Conservation (phyloP, 2,888 invertebrate species). For the Biston stratarius region DNA sequence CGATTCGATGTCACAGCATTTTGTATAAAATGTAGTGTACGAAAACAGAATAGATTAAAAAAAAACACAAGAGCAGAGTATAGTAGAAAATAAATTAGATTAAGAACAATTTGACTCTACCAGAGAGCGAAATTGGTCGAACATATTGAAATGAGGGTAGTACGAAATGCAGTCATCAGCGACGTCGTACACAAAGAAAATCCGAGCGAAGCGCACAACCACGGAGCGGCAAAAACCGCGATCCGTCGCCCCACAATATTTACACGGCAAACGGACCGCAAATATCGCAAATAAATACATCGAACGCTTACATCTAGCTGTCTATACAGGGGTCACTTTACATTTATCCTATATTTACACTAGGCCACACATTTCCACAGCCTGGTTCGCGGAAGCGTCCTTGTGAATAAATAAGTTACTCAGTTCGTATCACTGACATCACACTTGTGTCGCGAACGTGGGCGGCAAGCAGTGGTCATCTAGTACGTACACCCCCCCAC, state of each 20-base stretch:
- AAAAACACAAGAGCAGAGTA: neutral
- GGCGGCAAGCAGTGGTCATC: slow-evolving; percentile 92
- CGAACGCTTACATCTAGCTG: slow-evolving; percentile 82
- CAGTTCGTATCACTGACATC: slow-evolving; percentile 77
- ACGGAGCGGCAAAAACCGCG: slow-evolving; percentile 49
- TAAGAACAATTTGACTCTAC: slow-evolving; percentile 16
- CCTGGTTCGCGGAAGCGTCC: slow-evolving; percentile 83
- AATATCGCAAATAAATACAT: slow-evolving; percentile 85
- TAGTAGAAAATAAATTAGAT: neutral
- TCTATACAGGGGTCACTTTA: slow-evolving; percentile 85
- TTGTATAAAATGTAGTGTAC: neutral
- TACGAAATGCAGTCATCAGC: slow-evolving; percentile 25
- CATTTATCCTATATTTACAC: slow-evolving; percentile 84
- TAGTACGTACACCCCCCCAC: slow-evolving; percentile 90
- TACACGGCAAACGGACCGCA: slow-evolving; percentile 80
- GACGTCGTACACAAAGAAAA: slow-evolving; percentile 5
- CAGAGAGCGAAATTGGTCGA: slow-evolving; percentile 13
- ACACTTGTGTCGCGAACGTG: slow-evolving; percentile 92
- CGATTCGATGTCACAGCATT: neutral
- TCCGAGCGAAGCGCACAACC: slow-evolving; percentile 33
- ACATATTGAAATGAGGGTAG: slow-evolving; percentile 3
- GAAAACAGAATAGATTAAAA: neutral
- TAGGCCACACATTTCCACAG: slow-evolving; percentile 72
- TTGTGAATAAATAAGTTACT: slow-evolving; percentile 73
- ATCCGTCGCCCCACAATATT: slow-evolving; percentile 76